Evolutionary conservation across 2,113 vertebrate genomes (phyloP).

Genomic region (Colaptes auratus): DNA sequence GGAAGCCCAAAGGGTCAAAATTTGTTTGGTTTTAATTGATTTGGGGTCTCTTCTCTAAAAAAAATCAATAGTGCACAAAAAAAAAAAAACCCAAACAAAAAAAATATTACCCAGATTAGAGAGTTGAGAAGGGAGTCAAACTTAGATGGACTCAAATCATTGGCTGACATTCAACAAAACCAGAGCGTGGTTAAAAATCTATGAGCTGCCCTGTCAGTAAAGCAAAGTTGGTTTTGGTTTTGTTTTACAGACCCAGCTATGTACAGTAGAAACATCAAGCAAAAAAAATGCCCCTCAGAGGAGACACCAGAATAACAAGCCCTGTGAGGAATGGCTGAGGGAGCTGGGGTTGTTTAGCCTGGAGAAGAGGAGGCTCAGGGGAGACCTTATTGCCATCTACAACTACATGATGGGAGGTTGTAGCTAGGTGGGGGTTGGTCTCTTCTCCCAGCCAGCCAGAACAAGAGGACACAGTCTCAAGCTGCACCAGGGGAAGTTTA

Average conservation of each 20-base stretch:
- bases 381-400: too few relatives aligned
- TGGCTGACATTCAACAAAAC: neutral
- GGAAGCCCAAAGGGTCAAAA: slow-evolving; percentile 26
- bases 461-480: too few relatives aligned
- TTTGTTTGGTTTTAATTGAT: slow-evolving; percentile 67
- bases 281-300: neutral
- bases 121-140: neutral
- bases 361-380: too few relatives aligned
- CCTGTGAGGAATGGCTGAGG: too few relatives aligned
- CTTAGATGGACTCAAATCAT: neutral
- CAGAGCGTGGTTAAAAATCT: neutral
- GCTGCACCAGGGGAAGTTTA: too few relatives aligned
- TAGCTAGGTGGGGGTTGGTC: too few relatives aligned
- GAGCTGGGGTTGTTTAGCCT: too few relatives aligned
- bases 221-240: neutral
- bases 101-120: neutral
- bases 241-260: neutral
- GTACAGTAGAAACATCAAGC: neutral
- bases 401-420: too few relatives aligned
- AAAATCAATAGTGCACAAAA: neutral
- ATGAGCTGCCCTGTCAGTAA: neutral
- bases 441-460: too few relatives aligned
- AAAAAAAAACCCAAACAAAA: neutral
- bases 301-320: neutral
- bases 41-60: slow-evolving; percentile 59